Evolutionary conservation across 2,797 vertebrate genomes (phyloP), one percentile per base, ranked within the genome.

Genomic region (Melopsittacus undulatus): DNA sequence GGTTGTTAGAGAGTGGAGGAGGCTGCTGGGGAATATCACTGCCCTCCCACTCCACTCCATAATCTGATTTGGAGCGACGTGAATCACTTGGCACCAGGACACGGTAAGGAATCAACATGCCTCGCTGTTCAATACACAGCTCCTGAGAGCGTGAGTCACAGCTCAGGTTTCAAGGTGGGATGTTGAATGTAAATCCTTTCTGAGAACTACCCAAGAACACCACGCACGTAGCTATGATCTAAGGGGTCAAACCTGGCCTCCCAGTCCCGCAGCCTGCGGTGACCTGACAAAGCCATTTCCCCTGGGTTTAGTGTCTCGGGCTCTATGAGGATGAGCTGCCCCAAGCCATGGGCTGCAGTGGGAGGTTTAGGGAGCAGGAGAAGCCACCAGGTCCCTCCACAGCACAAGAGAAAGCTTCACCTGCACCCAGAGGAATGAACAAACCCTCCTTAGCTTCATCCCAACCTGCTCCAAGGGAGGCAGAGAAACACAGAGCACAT

Each of bases 221-320:
- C 2, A 2, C 2, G 5, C 76, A 46, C 18, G 9, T 6, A 59
- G 76, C 29, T 10, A 3, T 1, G 1, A 12, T 8, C 5, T 1
- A 2, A n/a, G 54, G 70, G 94, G 75, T 76, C 92, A 70, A 23
- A 2, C n/a, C 45, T 0, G 72, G 75, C 36, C 78, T 10, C 7
- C 62, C 8, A 4, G 43, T 3, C 34, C 49, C 1, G 8, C 57
- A 45, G 82, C 85, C 82, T 2, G 3, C 3, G 0, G 13, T 62
- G 77, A 87, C 64, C 75, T 11, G 48, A 24, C 38, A 2, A 1
- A 27, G 45, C 5, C 0, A 1, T 6, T 17, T 11, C 40, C 68
- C 36, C 24, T 0, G 30, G 4, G 0, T 9, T 5, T 3, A 11
- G 1, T 0, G 0, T 1, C 79, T 11, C 10, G 5, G 11, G 10